Percentiles rank a stretch among this genome's conserved stretches.
phyloP scores from a whole-genome alignment of 2,113 vertebrate genomes.

The Amazona guildingii region DNA sequence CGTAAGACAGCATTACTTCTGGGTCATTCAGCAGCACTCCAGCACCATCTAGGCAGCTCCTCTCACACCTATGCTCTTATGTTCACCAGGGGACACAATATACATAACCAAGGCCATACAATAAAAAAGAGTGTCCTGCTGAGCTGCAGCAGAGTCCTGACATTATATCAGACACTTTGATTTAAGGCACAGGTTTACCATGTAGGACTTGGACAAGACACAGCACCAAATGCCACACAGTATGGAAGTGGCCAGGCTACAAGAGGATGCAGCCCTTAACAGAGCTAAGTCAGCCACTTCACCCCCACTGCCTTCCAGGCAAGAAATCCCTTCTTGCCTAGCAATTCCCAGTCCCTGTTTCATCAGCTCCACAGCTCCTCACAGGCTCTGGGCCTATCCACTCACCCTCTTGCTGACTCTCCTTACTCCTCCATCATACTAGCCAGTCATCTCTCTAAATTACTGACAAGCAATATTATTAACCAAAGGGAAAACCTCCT shows the following conservation, averaged over 20 bases:
- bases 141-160: background rate
- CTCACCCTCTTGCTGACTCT: background rate
- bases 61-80: accelerated
- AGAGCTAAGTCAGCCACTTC: background rate
- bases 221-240: background rate
- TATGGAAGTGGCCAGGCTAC: background rate
- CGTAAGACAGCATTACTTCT: background rate
- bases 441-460: background rate
- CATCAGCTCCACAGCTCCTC: background rate
- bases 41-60: background rate
- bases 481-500: background rate
- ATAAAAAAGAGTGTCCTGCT: background rate
- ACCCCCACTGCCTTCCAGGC: background rate
- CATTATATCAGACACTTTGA: background rate
- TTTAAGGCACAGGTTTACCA: background rate
- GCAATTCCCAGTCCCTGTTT: background rate
- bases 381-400: background rate
- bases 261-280: background rate
- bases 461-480: background rate
- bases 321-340: background rate
- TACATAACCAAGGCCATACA: background rate
- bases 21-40: background rate
- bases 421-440: background rate
- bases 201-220: background rate
- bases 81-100: background rate